Evolutionary conservation across 2,797 vertebrate genomes (phyloP).

Genomic region (Sciurus vulgaris): DNA sequence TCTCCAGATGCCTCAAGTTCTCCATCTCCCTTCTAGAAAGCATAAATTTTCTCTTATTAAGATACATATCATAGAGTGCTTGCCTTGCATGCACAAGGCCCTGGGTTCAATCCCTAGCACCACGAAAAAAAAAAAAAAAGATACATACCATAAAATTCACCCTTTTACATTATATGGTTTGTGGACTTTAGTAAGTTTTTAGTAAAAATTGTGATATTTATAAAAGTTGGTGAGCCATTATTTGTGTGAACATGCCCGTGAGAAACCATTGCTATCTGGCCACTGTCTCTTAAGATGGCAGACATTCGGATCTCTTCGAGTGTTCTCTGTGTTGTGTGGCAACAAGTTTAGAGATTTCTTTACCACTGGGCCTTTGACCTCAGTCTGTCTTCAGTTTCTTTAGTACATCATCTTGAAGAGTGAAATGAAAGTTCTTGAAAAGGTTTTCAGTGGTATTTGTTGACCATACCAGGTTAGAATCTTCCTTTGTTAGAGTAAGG

Average conservation of each 20-base stretch:
- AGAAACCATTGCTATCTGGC: background rate
- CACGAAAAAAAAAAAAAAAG: background rate
- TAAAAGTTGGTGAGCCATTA: background rate
- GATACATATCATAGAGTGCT: background rate
- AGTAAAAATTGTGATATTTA: background rate
- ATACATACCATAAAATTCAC: background rate
- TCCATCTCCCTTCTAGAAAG: background rate
- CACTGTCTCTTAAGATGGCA: background rate
- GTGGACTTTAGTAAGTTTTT: background rate
- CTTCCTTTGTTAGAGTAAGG: background rate
- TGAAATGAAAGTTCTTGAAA: constrained; percentile 5
- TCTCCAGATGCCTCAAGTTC: background rate
- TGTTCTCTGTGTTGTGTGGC: background rate
- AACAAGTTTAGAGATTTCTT: background rate
- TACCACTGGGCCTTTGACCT: background rate
- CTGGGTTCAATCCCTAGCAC: too few species aligned
- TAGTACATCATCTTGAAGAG: background rate
- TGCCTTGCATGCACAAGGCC: too few species aligned
- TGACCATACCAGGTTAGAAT: background rate
- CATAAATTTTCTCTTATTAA: background rate
- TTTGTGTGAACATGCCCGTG: background rate
- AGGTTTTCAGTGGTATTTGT: background rate
- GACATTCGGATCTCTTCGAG: background rate
- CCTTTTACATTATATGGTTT: background rate
- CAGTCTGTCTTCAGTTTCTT: background rate